Evolutionary conservation across 2,113 vertebrate species (phyloP), one percentile per base, ranked within the genome.

Genomic region (Epinephelus lanceolatus): DNA sequence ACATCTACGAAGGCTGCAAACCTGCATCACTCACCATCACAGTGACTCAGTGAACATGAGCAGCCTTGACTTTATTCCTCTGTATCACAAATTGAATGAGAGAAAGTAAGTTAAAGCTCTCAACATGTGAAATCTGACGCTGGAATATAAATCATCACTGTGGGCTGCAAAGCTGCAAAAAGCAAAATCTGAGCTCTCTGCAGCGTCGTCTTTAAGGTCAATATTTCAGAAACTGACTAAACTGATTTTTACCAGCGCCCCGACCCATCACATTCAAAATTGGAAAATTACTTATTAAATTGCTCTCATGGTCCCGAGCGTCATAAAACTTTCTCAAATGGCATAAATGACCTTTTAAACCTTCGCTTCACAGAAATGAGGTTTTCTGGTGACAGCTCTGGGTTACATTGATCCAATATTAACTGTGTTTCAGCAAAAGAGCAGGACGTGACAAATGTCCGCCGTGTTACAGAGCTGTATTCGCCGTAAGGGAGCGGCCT

Each of bases 331-430:
- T 15, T 5, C 51, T 55, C 49, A 23, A n/a, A 17, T 5, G 19
- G 51, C 68, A 37, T 37, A n/a, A 73, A 73, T 49, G 12, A 68
- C 52, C n/a, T 76, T 76, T 66, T 42, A 66, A 42, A 66, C n/a
- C 15, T 9, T 17, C 4, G 4, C n/a, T 56, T 30, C 18, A 27
- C 14, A 70, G 33, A n/a, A 70, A 53, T 33, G 6, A 56, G 21
- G 21, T 25, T 62, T 63, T 23, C 40, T 23, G 1, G 14, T 49
- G 45, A 18, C 47, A 27, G 65, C 66, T 53, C 18, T 1, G 12
- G 21, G 15, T 55, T 9, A 10, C 30, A 55, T 17, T 40, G 51
- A 55, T 55, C 30, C 19, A 40, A 3, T 23, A 55, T 40, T 3
- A n/a, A 37, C 18, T 1, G 27, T 19, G 4, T 37, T 33, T 52